Evolutionary conservation across 2,797 vertebrate genomes (phyloP), one percentile per base, ranked within the genome.

Genomic region (Ispidina lecontei): DNA sequence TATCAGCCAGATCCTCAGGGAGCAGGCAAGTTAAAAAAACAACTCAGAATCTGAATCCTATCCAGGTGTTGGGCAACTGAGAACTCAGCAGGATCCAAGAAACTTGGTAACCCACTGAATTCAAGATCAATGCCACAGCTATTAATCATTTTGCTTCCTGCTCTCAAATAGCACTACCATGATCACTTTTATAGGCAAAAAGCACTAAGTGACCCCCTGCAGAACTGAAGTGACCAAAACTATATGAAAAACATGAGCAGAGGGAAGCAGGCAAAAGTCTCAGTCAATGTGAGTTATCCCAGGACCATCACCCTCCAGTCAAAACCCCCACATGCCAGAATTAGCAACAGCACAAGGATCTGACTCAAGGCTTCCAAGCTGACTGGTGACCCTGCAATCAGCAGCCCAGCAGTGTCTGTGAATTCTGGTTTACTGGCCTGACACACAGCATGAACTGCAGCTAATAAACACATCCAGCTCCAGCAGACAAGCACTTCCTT

Each of bases 391-490:
- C 54, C 85, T 64, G 72, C 54, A 74, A 82, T 35, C 58, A 86
- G 43, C 56, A 79, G 43, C 51, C 47, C 51, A 86, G 18, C 12
- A 10, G 51, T 35, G 54, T 31, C 71, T 74, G 35, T 56, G 69
- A 82, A 58, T 71, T 89, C 49, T 18, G 5, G 14, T 77, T 89
- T 77, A 76, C 20, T 86, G 69, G 58, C 29, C 49, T 83, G 46
- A 90, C 80, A 84, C 23, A 17, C 1, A 55, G 68, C 77, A 77
- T 47, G 55, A 91, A 26, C 71, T 65, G 72, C 60, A 83, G 75
- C 54, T 91, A 92, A 87, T 64, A 90, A 94, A 91, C 56, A 62
- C 83, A 80, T 65, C 25, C 62, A 59, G 41, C 21, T 82, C n/a
- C 55, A 83, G 35, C 59, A 87, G 10, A 46, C 1, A 3, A 84